Evolutionary conservation across 2,888 invertebrate species (phyloP), one percentile per base, ranked within the genome.

Genomic region (Melieria picta): DNA sequence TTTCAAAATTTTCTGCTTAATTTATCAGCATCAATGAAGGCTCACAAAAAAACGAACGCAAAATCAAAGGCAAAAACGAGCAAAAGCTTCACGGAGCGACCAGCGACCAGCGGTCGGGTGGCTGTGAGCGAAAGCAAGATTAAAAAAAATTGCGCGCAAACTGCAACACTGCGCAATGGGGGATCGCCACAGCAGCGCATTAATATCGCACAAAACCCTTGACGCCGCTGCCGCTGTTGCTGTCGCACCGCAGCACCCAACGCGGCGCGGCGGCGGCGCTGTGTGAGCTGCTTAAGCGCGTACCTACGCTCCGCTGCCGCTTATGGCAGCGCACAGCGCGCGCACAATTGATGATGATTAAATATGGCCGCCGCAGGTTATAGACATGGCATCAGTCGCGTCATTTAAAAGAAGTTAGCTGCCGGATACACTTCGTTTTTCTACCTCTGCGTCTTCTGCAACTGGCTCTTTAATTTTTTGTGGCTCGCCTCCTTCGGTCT

Each of bases 331-430:
- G 6, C 13, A n/a, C 52, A 52, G n/a, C 13, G n/a, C 52, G n/a
- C 58, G 58, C 16, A 30, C 13, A 58, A 16, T 58, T 42, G 58
- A 58, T 30, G 42, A 83, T 83, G 83, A 83, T 83, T 83, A 83
- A 82, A 82, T 82, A 80, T 80, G 78, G 81, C 80, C 79, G 83
- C 83, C 83, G 82, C 79, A 79, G 83, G 83, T 80, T 82, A 80
- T 79, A 82, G 82, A 82, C 81, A 71, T 81, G 81, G 80, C 81
- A 81, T 81, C 80, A 81, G 81, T 80, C 80, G 80, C 80, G 80
- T 81, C 80, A 81, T 81, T 81, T 81, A 80, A 80, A 80, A 80
- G 80, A 80, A 80, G 80, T 80, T 80, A 81, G 80, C 79, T 74
- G 69, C 74, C 69, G 47, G 65, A 57, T 69, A 65, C 69, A 65